A percentile compares a stretch with the other conserved stretches of the same genome.
phyloP scores from a whole-genome alignment of 2,797 vertebrate genomes.

The Nannoperca obscura region DNA sequence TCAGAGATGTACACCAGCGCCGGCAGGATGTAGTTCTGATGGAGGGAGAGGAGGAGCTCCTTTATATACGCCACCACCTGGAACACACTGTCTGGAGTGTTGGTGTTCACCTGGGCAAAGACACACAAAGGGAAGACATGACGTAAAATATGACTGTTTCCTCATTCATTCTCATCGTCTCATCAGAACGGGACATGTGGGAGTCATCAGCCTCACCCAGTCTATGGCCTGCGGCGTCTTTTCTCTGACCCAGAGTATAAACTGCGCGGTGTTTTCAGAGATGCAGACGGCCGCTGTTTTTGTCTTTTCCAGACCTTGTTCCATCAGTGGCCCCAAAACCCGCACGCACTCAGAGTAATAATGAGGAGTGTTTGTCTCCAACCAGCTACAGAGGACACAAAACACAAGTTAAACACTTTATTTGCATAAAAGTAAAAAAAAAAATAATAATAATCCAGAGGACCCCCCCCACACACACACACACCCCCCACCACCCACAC shows the following conservation, averaged over 20 bases:
- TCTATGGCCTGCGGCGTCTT: conserved; percentile 82
- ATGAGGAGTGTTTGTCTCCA: conserved; percentile 85
- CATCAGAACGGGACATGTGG: too few relatives aligned
- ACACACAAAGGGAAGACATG: neutral
- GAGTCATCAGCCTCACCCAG: conserved; percentile 92
- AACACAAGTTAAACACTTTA: neutral
- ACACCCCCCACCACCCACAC: too few relatives aligned
- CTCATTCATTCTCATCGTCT: too few relatives aligned
- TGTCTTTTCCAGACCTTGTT: conserved; percentile 80
- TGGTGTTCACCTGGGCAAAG: conserved; percentile 81
- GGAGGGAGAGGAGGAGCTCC: conserved; percentile 89
- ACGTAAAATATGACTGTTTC: neutral
- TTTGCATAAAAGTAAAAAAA: too few relatives aligned
- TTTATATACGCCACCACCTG: conserved; percentile 81
- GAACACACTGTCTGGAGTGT: conserved; percentile 87
- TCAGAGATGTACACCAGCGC: conserved; percentile 77
- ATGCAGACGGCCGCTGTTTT: conserved; percentile 68
- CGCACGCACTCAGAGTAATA: conserved; percentile 84
- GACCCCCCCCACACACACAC: too few relatives aligned
- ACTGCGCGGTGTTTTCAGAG: conserved; percentile 77
- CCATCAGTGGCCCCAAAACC: conserved; percentile 80
- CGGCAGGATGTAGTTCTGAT: conserved; percentile 87
- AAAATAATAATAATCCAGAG: too few relatives aligned
- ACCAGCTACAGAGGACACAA: conserved; percentile 85
- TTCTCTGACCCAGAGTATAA: conserved; percentile 83